phyloP scores from a whole-genome alignment of 2,888 invertebrate species.

The Hypselothyrea guttata region DNA sequence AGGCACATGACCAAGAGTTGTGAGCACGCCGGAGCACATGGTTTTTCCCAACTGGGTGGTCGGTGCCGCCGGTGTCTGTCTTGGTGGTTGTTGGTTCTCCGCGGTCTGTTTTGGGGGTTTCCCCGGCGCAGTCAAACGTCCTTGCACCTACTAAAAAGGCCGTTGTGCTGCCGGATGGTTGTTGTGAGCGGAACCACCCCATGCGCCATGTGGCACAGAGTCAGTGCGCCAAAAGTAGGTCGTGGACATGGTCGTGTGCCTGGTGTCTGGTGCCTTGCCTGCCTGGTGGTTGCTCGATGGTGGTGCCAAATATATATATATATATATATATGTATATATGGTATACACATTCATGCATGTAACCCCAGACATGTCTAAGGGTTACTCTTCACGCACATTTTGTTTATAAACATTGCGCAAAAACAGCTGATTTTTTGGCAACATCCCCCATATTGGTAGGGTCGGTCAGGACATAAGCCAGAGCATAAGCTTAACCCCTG shows the following conservation, averaged over 20 bases:
- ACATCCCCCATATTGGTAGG: constrained; percentile 60
- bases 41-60: constrained; percentile 31
- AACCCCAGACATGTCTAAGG: constrained; percentile 64
- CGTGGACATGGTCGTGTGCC: constrained; percentile 62
- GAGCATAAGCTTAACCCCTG: constrained; percentile 4
- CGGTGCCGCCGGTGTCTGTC: constrained; percentile 35
- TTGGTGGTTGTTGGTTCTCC: constrained; percentile 44
- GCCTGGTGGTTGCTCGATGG: constrained; percentile 46
- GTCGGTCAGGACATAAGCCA: constrained; percentile 44
- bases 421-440: constrained; percentile 73
- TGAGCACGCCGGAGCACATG: constrained; percentile 41
- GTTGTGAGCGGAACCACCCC: constrained; percentile 77
- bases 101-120: constrained; percentile 59
- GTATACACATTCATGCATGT: constrained; percentile 33
- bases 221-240: constrained; percentile 73
- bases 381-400: constrained; percentile 61
- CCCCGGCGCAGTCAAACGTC: constrained; percentile 61
- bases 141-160: constrained; percentile 73
- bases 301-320: constrained; percentile 65
- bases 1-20: constrained; percentile 64
- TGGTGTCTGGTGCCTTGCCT: constrained; percentile 27
- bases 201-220: constrained; percentile 74
- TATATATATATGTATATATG: constrained; percentile 43
- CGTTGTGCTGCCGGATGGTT: constrained; percentile 34
- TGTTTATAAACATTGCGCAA: constrained; percentile 76